phyloP scores from a whole-genome alignment of 1,140 invertebrate species.

The Hylyphantes graminicola region DNA sequence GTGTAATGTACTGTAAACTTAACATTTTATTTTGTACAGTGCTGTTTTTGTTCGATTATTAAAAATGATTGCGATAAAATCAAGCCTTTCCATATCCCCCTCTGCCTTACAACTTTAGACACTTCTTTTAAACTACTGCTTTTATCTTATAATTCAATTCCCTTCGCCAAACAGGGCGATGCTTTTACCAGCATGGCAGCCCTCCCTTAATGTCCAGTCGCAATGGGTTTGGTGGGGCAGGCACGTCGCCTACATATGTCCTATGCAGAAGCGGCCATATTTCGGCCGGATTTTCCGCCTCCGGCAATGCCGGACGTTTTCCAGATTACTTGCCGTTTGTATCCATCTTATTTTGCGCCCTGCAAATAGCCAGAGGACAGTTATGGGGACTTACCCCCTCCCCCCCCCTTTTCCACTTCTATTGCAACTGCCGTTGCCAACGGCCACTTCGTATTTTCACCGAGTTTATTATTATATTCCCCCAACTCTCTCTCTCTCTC shows the following conservation, averaged over 20 bases:
- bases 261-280: constrained; percentile 56
- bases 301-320: constrained; percentile 54
- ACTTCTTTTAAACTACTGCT: too few relatives aligned
- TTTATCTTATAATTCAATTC: neutral
- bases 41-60: too few relatives aligned
- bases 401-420: constrained; percentile 4
- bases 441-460: too few relatives aligned
- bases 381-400: constrained; percentile 42
- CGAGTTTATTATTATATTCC: too few relatives aligned
- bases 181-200: neutral
- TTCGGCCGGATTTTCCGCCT: constrained; percentile 57
- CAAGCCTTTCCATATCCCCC: too few relatives aligned
- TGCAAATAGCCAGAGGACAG: constrained; percentile 52
- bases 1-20: too few relatives aligned
- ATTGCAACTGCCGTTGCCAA: too few relatives aligned
- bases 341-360: constrained; percentile 57
- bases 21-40: too few relatives aligned
- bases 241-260: constrained; percentile 59
- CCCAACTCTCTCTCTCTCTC: too few relatives aligned
- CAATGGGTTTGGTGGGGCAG: constrained; percentile 48
- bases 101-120: too few relatives aligned
- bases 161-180: constrained; percentile 27
- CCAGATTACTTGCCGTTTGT: constrained; percentile 60
- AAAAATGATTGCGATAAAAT: too few relatives aligned
- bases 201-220: constrained; percentile 33